Base-by-base conservation (phyloP, 2,113 vertebrate genomes). In the Octodon degus region DNA sequence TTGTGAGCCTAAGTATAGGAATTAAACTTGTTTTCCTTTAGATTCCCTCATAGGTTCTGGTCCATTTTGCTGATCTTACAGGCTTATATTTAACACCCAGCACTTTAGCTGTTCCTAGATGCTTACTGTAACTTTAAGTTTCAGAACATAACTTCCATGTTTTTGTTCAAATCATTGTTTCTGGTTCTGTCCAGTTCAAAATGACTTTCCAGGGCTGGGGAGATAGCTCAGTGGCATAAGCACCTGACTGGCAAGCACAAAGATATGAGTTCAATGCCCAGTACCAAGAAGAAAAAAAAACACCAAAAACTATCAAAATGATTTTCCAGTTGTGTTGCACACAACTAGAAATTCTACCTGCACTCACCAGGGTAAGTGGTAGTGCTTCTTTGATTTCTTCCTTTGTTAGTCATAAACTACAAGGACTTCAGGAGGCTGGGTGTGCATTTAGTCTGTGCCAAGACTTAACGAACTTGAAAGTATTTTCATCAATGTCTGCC, bases 21-120 rank as follows among this genome's bases (percentile, higher is more conserved):
- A 82, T 76, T 91, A 89, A 80, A n/a, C 62, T 90, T n/a, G 86
- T 87, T 85, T 85, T 86, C 32, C 32, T 58, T 87, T 94, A 82
- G 63, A 68, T 13, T 20, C 90, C 17, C 24, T 53, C 37, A 76
- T 6, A 55, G 50, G 25, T 79, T 79, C 65, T 60, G 74, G 50
- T 82, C 34, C 43, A 22, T 62, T n/a, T 72, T 88, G 65, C 53
- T 85, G 19, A 68, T 79, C 60, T 89, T 93, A 62, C 79, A 90
- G 68, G 27, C 3, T 34, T 68, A 13, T 80, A 67, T 43, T 89
- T 82, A 83, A 47, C 25, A n/a, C 40, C 40, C 32, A 67, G 30
- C 19, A 4, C 10, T 1, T 65, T 50, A 40, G 47, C 16, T 20
- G 0, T 89, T 72, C 85, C 62, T 81, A n/a, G 10, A 81, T 80